Evolutionary conservation across 2,797 vertebrate species (phyloP), one percentile per base, ranked within the genome.

Genomic region (Hydrophis major): DNA sequence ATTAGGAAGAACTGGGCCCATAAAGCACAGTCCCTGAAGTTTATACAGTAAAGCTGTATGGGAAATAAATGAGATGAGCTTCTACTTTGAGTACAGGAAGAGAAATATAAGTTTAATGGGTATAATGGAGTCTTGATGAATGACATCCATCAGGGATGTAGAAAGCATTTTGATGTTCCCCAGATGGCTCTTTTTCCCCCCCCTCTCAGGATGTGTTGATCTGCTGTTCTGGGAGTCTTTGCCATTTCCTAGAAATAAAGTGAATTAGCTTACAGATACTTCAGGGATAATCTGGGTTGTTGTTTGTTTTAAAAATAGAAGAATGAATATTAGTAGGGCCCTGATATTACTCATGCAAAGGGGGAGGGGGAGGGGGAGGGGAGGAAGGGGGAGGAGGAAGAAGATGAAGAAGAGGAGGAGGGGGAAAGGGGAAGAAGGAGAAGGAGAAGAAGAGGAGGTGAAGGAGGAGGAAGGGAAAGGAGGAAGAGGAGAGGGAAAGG

Each of bases 311-410:
- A 2, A 42, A 42, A 42, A 3, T 42, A 4, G 74, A 78, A 42
- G 20, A 47, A 83, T 4, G 37, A 47, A 47, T 83, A 11, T 47
- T 83, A 83, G 37, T 47, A 42, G 32, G 32, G 8, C 20, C 4
- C 37, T 83, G 20, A 8, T 47, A 25, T 47, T 83, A 47, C 1
- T 18, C 66, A 37, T 32, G n/a, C 66, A 6, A 7, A 37, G n/a
- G n/a, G 16, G 2, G 27, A 32, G 25, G 66, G 7, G 10, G 14
- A 32, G 3, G 4, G 3, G 10, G n/a, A 14, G 6, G n/a, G 32
- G 2, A 18, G 0, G 16, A 7, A 1, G 27, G 4, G 12, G 2
- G n/a, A 22, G 2, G 7, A 2, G 5, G 4, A 4, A 57, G 16
- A 4, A 57, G 16, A 16, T n/a, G 27, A 1, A n/a, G 10, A 7